Percentiles rank a stretch among this genome's conserved stretches.
Conservation (phyloP, 2,888 invertebrate species). For the Drosophila subsilvestris region DNA sequence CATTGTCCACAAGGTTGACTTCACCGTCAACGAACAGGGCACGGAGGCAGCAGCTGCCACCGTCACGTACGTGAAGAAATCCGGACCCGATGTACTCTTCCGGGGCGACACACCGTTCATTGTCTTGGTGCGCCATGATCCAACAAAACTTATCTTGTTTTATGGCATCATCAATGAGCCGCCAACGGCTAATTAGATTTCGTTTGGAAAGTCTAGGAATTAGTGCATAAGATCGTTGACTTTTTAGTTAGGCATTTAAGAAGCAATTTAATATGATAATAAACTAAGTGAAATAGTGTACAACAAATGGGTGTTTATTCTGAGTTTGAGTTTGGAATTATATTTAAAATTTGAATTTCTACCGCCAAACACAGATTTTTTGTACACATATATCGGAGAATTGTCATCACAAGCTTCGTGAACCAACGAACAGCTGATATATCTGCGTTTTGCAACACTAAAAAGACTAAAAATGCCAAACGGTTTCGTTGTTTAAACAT, state of each 20-base stretch:
- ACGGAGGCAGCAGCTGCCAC: slow-evolving; percentile 89
- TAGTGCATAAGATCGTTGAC: slow-evolving; percentile 34
- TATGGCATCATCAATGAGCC: slow-evolving; percentile 88
- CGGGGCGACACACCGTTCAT: slow-evolving; percentile 88
- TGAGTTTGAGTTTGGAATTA: background rate
- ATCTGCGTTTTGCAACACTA: too few relatives aligned
- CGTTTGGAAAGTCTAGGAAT: background rate
- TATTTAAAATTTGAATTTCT: background rate
- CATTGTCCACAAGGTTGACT: slow-evolving; percentile 87
- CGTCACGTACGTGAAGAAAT: slow-evolving; percentile 85
- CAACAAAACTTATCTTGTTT: slow-evolving; percentile 87
- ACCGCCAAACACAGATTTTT: background rate
- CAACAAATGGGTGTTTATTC: background rate
- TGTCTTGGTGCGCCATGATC: slow-evolving; percentile 88
- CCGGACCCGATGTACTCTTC: slow-evolving; percentile 85
- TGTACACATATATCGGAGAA: background rate
- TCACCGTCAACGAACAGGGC: slow-evolving; percentile 87
- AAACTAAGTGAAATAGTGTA: slow-evolving; percentile 10
- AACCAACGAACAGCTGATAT: too few relatives aligned
- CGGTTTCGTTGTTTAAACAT: too few relatives aligned
- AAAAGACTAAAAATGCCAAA: too few relatives aligned
- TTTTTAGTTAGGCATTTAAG: slow-evolving; percentile 34
- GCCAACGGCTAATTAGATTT: slow-evolving; percentile 39
- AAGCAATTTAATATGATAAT: slow-evolving; percentile 22
- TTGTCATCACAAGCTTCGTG: background rate